Evolutionary conservation across 2,888 invertebrate species (phyloP).

Genomic region (Noctua janthe): DNA sequence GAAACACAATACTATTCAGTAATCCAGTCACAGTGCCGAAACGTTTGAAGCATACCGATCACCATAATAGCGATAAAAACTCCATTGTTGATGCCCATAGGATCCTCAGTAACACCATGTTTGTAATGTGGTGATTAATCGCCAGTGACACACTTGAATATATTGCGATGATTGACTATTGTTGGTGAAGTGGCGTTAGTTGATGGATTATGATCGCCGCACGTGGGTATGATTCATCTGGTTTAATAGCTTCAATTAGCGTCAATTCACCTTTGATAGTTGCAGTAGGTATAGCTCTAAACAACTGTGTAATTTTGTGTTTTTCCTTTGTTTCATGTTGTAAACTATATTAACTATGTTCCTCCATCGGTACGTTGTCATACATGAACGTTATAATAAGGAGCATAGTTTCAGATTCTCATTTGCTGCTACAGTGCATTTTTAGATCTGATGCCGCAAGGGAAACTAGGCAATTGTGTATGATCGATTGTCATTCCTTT

Average conservation of each 20-base stretch:
- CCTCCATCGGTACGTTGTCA: neutral
- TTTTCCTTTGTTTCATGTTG: conserved; percentile 2
- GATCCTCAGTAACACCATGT: conserved; percentile 45
- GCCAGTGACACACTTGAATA: conserved; percentile 55
- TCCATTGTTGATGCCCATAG: conserved; percentile 52
- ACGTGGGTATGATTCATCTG: conserved; percentile 53
- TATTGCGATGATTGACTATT: conserved; percentile 61
- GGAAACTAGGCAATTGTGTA: neutral
- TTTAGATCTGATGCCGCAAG: neutral
- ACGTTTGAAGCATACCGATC: conserved; percentile 59
- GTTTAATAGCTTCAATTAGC: conserved; percentile 34
- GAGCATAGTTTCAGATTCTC: neutral
- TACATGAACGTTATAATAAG: neutral
- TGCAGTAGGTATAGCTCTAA: conserved; percentile 11
- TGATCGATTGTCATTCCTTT: conserved; percentile 6
- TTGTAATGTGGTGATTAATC: conserved; percentile 54
- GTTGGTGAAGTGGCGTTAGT: conserved; percentile 42
- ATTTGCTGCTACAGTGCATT: neutral
- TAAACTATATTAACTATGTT: neutral
- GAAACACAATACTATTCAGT: conserved; percentile 36
- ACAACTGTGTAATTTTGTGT: conserved; percentile 18
- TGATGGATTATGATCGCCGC: conserved; percentile 25
- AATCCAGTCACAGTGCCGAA: conserved; percentile 34
- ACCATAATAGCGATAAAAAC: conserved; percentile 49
- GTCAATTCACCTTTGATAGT: conserved; percentile 9